Conservation (phyloP, 2,113 vertebrate species). For the Orycteropus afer region DNA sequence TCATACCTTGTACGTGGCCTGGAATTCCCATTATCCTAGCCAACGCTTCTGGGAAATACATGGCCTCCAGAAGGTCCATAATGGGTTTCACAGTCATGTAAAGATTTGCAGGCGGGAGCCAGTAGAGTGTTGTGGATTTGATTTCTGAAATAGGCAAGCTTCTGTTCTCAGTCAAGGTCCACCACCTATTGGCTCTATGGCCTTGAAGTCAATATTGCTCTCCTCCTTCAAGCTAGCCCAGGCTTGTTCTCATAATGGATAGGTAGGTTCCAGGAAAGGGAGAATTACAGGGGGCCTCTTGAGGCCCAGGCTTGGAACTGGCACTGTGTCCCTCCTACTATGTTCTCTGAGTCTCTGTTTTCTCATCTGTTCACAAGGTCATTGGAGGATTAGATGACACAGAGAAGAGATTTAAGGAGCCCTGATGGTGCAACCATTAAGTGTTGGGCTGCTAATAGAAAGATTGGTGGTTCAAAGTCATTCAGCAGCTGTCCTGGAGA, state of each 20-base stretch:
- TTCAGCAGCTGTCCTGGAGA: too few species aligned
- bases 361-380: neutral
- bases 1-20: neutral
- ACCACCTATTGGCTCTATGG: neutral
- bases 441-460: too few species aligned
- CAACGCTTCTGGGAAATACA: neutral
- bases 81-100: accelerated
- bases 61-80: neutral
- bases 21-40: neutral
- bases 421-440: too few species aligned
- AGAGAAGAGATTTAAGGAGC: too few species aligned
- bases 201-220: neutral
- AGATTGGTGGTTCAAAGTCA: too few species aligned
- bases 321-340: accelerated
- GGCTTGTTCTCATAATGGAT: neutral
- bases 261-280: neutral
- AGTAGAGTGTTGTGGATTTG: accelerated
- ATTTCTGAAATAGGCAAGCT: neutral
- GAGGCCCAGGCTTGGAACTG: neutral
- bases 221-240: too few species aligned
- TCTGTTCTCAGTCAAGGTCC: neutral
- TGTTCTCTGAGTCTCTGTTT: neutral
- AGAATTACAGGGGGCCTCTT: neutral
- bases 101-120: neutral
- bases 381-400: neutral